These are phyloP conservation scores for Dynastes tityus DNA, from an alignment of 2,888 invertebrate species.

Conservation along the genomic window DNA sequence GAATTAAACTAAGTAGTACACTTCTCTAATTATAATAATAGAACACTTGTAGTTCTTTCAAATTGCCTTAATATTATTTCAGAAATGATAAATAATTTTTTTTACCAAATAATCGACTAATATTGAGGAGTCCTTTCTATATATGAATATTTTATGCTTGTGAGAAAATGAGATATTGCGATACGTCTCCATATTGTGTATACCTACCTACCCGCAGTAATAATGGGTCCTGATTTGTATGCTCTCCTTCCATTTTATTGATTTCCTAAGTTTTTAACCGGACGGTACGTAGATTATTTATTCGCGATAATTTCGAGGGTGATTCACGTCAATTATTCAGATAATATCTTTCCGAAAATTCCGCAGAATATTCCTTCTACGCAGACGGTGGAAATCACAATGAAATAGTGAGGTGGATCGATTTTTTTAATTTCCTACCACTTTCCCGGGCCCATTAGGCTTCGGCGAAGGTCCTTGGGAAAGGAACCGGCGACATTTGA, in stretches of 20 bases:
- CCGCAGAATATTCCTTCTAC: slow-evolving; percentile 5
- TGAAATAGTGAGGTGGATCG: slow-evolving; percentile 18
- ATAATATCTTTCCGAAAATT: no score
- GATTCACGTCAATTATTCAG: slow-evolving; percentile 43
- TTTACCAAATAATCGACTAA: background rate
- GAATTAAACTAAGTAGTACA: background rate
- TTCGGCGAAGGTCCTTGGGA: background rate
- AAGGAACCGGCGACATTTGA: slow-evolving; percentile 18
- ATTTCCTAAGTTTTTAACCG: slow-evolving; percentile 18
- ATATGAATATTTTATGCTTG: slow-evolving; percentile 25
- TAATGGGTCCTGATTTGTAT: slow-evolving; percentile 8
- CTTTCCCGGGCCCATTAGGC: slow-evolving; percentile 32
- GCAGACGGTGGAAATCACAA: background rate
- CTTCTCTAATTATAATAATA: background rate
- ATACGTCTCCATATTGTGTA: background rate
- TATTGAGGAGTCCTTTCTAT: background rate
- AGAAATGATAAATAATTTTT: background rate
- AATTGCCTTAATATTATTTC: background rate
- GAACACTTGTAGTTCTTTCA: background rate
- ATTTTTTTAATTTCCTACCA: slow-evolving; percentile 42
- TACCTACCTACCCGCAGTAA: background rate
- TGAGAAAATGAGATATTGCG: background rate
- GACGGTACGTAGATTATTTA: slow-evolving; percentile 23
- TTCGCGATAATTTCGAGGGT: slow-evolving; percentile 23
- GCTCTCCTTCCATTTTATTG: slow-evolving; percentile 9